These are phyloP conservation scores for Takifugu ocellatus DNA, from an alignment of 2,797 vertebrate genomes.

Conservation along the genomic window DNA sequence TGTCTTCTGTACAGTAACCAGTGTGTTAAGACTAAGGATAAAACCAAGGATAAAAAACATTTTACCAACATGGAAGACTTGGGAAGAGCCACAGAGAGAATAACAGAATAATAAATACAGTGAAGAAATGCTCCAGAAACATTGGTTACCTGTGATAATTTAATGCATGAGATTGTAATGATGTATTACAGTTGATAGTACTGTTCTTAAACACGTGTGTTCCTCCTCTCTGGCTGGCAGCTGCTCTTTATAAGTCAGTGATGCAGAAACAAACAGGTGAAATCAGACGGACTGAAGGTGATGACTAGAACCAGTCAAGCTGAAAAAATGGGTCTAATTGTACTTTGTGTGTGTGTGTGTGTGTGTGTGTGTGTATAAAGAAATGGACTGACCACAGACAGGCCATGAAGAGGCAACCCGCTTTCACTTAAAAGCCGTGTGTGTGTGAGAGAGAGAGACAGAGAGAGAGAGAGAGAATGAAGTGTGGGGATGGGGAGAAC, in stretches of 20 bases:
- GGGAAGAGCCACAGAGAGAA: too few species aligned
- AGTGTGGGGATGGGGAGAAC: slow-evolving; percentile 2
- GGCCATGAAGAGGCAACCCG: slow-evolving; percentile 41
- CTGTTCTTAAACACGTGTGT: too few species aligned
- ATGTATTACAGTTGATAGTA: too few species aligned
- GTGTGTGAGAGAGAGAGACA: slow-evolving; percentile 7
- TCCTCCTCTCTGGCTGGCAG: slow-evolving; percentile 14
- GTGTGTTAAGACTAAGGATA: too few species aligned
- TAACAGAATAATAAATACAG: too few species aligned
- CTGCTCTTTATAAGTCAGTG: slow-evolving; percentile 25
- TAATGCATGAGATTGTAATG: too few species aligned
- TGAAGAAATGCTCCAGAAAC: too few species aligned
- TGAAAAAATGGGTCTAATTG: slow-evolving; percentile 66
- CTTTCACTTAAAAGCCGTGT: slow-evolving; percentile 74
- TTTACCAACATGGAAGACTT: too few species aligned
- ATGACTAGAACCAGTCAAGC: slow-evolving; percentile 60
- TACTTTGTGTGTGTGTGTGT: slow-evolving; percentile 30
- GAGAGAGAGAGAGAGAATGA: neutral
- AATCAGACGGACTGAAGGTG: slow-evolving; percentile 49
- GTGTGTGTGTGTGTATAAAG: slow-evolving; percentile 18
- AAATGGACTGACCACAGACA: slow-evolving; percentile 42
- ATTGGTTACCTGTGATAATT: too few species aligned
- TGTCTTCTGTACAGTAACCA: too few species aligned
- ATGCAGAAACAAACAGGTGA: slow-evolving; percentile 56
- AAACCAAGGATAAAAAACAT: too few species aligned